phyloP scores from a whole-genome alignment of 2,888 invertebrate genomes.

The Callimorpha dominula region DNA sequence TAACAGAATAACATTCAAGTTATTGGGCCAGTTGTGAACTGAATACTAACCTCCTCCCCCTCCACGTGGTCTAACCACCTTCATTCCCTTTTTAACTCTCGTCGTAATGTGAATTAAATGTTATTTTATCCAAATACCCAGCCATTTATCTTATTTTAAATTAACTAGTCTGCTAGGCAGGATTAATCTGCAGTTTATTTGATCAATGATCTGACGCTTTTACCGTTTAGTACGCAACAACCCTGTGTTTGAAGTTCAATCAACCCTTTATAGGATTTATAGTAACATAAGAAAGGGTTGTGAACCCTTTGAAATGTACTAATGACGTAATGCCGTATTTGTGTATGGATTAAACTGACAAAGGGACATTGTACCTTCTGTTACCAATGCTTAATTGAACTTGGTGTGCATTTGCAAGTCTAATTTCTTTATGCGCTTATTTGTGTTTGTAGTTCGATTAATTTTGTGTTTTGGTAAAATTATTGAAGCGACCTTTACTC shows the following conservation, averaged over 20 bases:
- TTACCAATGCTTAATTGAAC: slow-evolving; percentile 58
- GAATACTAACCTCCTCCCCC: background rate
- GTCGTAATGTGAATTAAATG: background rate
- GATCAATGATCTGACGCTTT: background rate
- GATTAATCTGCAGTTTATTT: background rate
- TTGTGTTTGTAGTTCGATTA: background rate
- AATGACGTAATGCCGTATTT: slow-evolving; percentile 76
- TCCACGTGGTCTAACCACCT: background rate
- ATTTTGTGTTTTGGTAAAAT: background rate
- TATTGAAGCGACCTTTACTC: background rate
- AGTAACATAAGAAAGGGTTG: slow-evolving; percentile 49
- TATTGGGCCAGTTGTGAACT: background rate
- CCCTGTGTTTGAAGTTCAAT: slow-evolving; percentile 44
- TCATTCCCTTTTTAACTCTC: background rate
- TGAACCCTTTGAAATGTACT: slow-evolving; percentile 71
- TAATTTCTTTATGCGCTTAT: slow-evolving; percentile 39
- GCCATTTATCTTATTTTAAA: background rate
- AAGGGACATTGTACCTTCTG: slow-evolving; percentile 50
- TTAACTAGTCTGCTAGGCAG: background rate
- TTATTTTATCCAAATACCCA: background rate
- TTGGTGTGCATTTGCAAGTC: slow-evolving; percentile 51
- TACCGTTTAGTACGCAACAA: background rate
- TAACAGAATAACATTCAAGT: background rate
- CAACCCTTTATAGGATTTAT: slow-evolving; percentile 42
- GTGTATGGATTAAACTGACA: slow-evolving; percentile 63